phyloP scores from a whole-genome alignment of 2,888 invertebrate genomes.

The Cetonia aurata region DNA sequence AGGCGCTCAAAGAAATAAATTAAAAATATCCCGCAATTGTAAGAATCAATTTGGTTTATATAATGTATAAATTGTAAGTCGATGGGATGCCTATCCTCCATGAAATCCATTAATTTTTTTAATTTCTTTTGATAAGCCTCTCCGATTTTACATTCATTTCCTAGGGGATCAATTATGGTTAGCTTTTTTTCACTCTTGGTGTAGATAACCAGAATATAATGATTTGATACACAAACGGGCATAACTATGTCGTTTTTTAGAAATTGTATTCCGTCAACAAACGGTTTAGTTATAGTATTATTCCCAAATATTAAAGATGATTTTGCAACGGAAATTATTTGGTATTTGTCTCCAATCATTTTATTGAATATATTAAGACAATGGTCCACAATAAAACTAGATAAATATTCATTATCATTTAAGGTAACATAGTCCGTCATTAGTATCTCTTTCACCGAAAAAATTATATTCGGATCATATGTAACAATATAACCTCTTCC shows the following conservation, averaged over 20 bases:
- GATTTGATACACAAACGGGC: background rate
- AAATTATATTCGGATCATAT: constrained; percentile 15
- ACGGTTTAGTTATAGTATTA: too few relatives aligned
- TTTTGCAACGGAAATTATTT: constrained; percentile 11
- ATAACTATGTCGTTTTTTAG: background rate
- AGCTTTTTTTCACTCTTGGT: background rate
- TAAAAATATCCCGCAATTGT: too few relatives aligned
- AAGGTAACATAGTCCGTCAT: background rate
- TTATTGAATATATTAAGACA: too few relatives aligned
- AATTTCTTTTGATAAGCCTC: too few relatives aligned
- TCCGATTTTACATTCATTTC: too few relatives aligned
- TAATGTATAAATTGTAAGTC: too few relatives aligned
- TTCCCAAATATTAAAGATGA: too few relatives aligned
- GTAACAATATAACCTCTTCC: constrained; percentile 9
- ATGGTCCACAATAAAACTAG: constrained; percentile 6
- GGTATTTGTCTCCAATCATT: too few relatives aligned
- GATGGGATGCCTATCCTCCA: too few relatives aligned
- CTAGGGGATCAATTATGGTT: constrained; percentile 19
- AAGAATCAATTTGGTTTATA: too few relatives aligned
- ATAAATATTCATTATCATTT: constrained; percentile 3
- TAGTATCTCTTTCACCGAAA: constrained; percentile 1
- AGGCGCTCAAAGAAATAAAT: too few relatives aligned
- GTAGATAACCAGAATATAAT: background rate
- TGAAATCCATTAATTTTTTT: too few relatives aligned
- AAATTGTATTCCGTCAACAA: constrained; percentile 9